Percentiles rank a stretch among this genome's conserved stretches.
These are phyloP conservation scores for Athrips mouffetella DNA, from an alignment of 2,888 invertebrate genomes.

Conservation along the genomic window DNA sequence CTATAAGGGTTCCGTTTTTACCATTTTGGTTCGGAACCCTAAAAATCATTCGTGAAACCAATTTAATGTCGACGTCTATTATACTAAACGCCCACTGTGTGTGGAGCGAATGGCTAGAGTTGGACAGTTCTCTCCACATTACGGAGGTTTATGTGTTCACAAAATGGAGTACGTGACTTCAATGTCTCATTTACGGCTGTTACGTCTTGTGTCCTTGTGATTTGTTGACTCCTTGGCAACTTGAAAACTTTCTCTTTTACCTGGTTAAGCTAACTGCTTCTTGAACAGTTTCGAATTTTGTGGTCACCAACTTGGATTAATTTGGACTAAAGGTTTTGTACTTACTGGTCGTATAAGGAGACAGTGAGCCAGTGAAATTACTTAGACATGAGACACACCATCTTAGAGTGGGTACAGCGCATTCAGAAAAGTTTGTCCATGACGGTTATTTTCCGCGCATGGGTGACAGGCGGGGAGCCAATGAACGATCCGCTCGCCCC, in stretches of 20 bases:
- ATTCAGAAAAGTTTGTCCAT: too few species aligned
- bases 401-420: too few species aligned
- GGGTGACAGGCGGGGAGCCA: too few species aligned
- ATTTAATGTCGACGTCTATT: constrained; percentile 26
- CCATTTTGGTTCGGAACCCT: too few species aligned
- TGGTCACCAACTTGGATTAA: neutral
- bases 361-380: too few species aligned
- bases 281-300: neutral
- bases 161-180: constrained; percentile 62
- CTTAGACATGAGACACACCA: too few species aligned
- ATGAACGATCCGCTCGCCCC: too few species aligned
- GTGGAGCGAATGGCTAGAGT: constrained; percentile 55
- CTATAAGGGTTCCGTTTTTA: too few species aligned
- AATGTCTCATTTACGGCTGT: constrained; percentile 50
- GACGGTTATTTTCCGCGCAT: too few species aligned
- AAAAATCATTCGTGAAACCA: constrained; percentile 33
- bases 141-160: constrained; percentile 59
- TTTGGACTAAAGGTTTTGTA: too few species aligned
- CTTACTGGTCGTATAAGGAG: too few species aligned
- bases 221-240: constrained; percentile 25
- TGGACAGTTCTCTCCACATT: constrained; percentile 63
- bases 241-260: constrained; percentile 10
- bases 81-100: constrained; percentile 33
- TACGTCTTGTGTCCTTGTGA: constrained; percentile 29
- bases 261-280: constrained; percentile 4